Evolutionary conservation across 2,113 vertebrate species (phyloP).

Genomic region (Climacteris rufus): DNA sequence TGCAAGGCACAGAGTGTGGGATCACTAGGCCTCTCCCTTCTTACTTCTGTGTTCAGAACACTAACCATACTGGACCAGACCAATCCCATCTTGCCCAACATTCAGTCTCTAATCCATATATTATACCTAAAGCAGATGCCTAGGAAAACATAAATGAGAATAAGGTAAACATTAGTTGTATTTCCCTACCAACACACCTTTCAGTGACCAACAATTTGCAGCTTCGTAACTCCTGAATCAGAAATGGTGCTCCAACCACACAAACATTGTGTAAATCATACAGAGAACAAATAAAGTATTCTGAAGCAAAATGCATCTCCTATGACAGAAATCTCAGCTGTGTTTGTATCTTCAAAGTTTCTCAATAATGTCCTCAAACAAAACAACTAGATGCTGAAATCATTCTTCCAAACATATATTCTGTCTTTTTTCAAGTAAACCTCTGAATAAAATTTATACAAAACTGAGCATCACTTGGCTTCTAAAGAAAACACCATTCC

Average conservation of each 20-base stretch:
- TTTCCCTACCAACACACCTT: not conserved
- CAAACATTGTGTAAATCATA: not conserved
- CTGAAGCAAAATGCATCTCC: not conserved
- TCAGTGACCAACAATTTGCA: not conserved
- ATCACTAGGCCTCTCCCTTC: not conserved
- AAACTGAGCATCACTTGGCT: not conserved
- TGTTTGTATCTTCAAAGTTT: not conserved
- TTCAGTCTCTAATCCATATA: not conserved
- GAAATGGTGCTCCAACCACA: not conserved
- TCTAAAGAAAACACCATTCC: not conserved
- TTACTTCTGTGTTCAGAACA: not conserved
- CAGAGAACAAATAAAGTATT: not conserved
- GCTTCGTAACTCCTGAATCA: not conserved
- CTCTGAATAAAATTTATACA: not conserved
- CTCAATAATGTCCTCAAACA: not conserved
- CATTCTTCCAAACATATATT: not conserved
- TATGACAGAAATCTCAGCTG: not conserved
- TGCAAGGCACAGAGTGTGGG: not conserved
- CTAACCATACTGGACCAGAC: not conserved
- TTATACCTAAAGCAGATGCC: not conserved
- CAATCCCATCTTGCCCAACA: not conserved
- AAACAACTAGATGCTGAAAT: not conserved
- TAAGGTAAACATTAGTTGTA: not conserved
- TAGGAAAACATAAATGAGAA: not conserved
- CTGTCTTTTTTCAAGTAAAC: not conserved